Conservation (phyloP, 2,888 invertebrate species). For the Stramonita haemastoma region DNA sequence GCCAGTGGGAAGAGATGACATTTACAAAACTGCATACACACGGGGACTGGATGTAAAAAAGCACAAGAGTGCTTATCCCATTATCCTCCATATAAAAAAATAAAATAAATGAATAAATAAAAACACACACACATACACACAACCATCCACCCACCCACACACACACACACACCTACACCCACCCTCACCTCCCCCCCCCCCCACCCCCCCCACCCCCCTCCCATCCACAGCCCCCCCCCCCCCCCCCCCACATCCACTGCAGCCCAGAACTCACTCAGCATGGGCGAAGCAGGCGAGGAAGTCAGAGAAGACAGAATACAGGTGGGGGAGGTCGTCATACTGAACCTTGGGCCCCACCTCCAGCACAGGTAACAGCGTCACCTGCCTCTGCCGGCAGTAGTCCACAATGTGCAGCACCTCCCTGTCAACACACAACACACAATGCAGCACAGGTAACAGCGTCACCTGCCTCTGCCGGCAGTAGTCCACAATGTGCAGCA, state of each 20-base stretch:
- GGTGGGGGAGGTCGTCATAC: slow-evolving; percentile 79
- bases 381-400: slow-evolving; percentile 80
- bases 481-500: slow-evolving; percentile 81
- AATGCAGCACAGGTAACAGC: slow-evolving; percentile 80
- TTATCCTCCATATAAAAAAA: no score
- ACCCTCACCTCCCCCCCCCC: background rate
- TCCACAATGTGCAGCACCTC: slow-evolving; percentile 81
- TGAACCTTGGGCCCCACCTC: slow-evolving; percentile 80
- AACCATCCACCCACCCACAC: background rate
- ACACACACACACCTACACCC: background rate
- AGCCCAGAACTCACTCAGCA: slow-evolving; percentile 76
- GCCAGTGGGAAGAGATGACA: no score
- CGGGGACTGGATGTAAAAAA: no score
- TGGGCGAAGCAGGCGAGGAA: slow-evolving; percentile 80
- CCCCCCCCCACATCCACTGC: background rate
- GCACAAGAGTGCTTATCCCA: no score
- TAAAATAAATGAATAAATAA: no score
- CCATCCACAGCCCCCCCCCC: no score
- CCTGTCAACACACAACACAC: slow-evolving; percentile 67
- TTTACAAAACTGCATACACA: no score
- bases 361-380: slow-evolving; percentile 81
- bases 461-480: slow-evolving; percentile 80
- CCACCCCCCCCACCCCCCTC: background rate
- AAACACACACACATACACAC: no score
- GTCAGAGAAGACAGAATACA: slow-evolving; percentile 81